Evolutionary conservation across 2,797 vertebrate genomes (phyloP).

Genomic region (Pangasius djambal): DNA sequence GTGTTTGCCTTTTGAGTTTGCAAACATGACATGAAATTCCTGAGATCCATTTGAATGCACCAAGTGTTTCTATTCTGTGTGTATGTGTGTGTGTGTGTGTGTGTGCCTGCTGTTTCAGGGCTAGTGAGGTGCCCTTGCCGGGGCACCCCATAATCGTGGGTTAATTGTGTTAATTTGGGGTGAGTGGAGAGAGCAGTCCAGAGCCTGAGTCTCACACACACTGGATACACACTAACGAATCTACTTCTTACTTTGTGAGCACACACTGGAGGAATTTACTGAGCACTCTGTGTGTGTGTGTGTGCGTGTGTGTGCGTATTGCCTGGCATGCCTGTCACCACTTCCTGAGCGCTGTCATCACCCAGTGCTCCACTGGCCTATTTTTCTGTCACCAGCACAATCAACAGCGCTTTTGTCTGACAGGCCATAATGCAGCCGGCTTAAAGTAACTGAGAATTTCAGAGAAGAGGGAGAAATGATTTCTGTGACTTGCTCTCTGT

Average conservation of each 20-base stretch:
- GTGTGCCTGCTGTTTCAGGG: conserved; percentile 2
- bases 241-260: conserved; percentile 9
- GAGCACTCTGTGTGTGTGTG: conserved; percentile 28
- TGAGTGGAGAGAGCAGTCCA: conserved; percentile 14
- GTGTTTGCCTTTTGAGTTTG: not conserved
- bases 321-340: conserved; percentile 47
- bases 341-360: conserved; percentile 47
- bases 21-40: not conserved
- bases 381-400: conserved; percentile 47
- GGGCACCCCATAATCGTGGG: conserved; percentile 34
- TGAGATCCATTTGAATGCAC: not conserved
- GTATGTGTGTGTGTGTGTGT: not conserved
- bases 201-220: conserved; percentile 4
- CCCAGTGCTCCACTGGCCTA: conserved; percentile 39
- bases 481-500: not conserved
- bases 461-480: conserved; percentile 28
- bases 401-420: conserved; percentile 50
- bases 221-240: conserved; percentile 7
- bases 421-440: conserved; percentile 36
- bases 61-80: not conserved
- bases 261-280: conserved; percentile 19
- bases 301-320: conserved; percentile 42
- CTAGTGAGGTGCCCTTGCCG: not conserved
- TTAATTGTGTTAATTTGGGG: conserved; percentile 50
- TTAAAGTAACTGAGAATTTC: conserved; percentile 26